phyloP scores from a whole-genome alignment of 2,797 vertebrate species.

The Rhynchonycteris naso region DNA sequence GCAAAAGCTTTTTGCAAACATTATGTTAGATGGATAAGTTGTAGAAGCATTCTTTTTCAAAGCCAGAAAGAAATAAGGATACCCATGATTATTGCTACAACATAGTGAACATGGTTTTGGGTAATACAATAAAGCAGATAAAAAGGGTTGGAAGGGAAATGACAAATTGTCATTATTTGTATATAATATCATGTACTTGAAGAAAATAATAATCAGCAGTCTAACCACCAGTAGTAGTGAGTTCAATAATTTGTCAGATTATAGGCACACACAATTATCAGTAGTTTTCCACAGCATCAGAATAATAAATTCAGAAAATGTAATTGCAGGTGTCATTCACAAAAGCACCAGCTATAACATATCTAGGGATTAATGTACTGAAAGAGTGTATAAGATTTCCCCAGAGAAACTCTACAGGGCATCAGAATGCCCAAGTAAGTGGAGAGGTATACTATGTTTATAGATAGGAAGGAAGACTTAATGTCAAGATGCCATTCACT shows the following conservation, averaged over 20 bases:
- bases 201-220: background rate
- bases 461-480: conserved; percentile 8
- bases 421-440: background rate
- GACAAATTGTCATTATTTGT: background rate
- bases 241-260: conserved; percentile 27
- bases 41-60: conserved; percentile 19
- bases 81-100: background rate
- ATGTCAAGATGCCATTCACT: background rate
- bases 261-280: background rate
- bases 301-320: conserved; percentile 44
- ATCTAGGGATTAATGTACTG: background rate
- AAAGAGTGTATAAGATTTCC: background rate
- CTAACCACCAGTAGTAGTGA: background rate
- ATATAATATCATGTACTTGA: background rate
- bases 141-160: conserved; percentile 26
- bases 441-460: conserved; percentile 1
- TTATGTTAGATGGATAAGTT: background rate
- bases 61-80: background rate
- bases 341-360: background rate
- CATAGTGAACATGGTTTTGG: background rate
- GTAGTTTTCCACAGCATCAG: background rate
- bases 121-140: background rate
- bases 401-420: background rate
- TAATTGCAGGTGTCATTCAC: background rate
- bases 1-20: background rate